Conservation (phyloP, 2,113 vertebrate genomes). For the Podarcis raffonei region DNA sequence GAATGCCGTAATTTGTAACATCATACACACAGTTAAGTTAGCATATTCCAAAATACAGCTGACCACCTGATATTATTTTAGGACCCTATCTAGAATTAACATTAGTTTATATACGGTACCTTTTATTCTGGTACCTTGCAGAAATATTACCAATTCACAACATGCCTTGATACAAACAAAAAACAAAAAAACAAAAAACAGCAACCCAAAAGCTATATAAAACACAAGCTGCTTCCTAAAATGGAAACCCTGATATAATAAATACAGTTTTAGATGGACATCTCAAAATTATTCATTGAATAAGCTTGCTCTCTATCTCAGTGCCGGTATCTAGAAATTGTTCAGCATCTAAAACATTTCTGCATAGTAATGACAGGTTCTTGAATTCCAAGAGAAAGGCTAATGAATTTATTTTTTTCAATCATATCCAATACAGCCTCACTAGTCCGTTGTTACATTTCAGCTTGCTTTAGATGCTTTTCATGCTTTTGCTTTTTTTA, state of each 20-base stretch:
- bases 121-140: not conserved
- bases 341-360: constrained; percentile 24
- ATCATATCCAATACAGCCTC: constrained; percentile 45
- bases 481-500: not conserved
- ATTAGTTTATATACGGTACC: not conserved
- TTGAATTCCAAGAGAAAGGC: constrained; percentile 47
- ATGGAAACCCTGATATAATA: not conserved
- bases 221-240: constrained; percentile 18
- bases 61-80: not conserved
- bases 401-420: constrained; percentile 40
- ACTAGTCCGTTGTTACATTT: constrained; percentile 33
- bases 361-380: constrained; percentile 44
- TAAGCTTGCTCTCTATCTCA: constrained; percentile 10
- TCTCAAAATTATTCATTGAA: constrained; percentile 4
- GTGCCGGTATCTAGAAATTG: constrained; percentile 11
- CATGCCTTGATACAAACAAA: not conserved
- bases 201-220: constrained; percentile 36
- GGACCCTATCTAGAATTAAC: constrained; percentile 7
- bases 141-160: not conserved
- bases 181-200: not conserved
- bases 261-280: constrained; percentile 5
- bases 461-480: constrained; percentile 37
- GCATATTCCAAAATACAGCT: not conserved
- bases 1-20: not conserved
- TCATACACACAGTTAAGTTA: not conserved